These are phyloP conservation scores for Tyrannus savana DNA, from an alignment of 2,113 vertebrate species.

Conservation along the genomic window DNA sequence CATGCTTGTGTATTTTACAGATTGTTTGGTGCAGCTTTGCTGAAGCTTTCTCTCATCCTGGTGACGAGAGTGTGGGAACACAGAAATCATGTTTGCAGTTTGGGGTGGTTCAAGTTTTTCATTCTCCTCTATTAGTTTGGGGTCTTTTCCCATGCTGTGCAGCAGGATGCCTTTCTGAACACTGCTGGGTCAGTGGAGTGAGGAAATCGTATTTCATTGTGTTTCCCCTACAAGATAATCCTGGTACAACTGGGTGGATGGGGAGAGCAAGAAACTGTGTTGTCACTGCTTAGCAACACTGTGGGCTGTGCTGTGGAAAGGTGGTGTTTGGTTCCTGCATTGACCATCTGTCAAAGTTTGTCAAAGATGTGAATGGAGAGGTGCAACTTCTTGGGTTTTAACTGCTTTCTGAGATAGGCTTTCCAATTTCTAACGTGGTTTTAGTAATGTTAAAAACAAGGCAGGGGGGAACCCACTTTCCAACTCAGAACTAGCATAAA, in stretches of 20 bases:
- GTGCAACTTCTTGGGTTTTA: background rate
- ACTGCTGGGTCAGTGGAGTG: background rate
- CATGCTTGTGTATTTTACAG: background rate
- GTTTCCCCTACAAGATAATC: constrained; percentile 1
- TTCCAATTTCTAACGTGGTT: background rate
- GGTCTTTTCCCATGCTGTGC: background rate
- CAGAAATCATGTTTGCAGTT: background rate
- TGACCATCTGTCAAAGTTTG: constrained; percentile 14
- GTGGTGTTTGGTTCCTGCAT: background rate
- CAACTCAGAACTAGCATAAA: background rate
- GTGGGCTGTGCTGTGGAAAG: background rate
- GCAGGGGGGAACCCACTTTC: background rate
- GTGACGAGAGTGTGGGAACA: background rate
- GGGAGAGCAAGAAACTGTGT: background rate
- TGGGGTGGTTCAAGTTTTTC: background rate
- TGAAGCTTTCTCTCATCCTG: background rate
- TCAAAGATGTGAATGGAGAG: background rate
- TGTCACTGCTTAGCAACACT: constrained; percentile 40
- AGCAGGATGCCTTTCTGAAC: background rate
- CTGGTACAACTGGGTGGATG: background rate
- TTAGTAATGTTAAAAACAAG: background rate
- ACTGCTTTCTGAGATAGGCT: background rate
- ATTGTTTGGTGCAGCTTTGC: background rate
- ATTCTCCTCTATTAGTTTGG: background rate
- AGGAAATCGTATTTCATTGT: constrained; percentile 5